Conservation (phyloP, 2,888 invertebrate species). For the Fabriciana adippe region DNA sequence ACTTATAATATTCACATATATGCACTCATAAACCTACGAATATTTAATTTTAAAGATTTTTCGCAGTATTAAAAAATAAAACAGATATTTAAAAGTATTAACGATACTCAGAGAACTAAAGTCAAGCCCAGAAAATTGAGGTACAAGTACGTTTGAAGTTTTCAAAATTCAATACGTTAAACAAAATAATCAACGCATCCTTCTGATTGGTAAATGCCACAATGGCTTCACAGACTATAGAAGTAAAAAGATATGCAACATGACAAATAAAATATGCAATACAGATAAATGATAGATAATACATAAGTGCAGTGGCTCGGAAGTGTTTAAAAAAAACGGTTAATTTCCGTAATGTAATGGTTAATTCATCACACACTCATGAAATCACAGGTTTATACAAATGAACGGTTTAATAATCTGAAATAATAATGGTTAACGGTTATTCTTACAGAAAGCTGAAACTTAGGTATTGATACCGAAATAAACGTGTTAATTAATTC, state of each 20-base stretch:
- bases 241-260: conserved; percentile 1
- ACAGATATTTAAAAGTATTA: conserved; percentile 14
- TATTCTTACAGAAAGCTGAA: too few species aligned
- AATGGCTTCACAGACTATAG: background rate
- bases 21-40: conserved; percentile 18
- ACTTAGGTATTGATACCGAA: too few species aligned
- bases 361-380: too few species aligned
- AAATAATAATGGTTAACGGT: too few species aligned
- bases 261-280: conserved; percentile 7
- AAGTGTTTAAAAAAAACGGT: too few species aligned
- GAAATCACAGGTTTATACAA: too few species aligned
- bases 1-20: conserved; percentile 20
- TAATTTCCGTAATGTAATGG: too few species aligned
- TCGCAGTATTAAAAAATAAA: conserved; percentile 7
- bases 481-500: too few species aligned
- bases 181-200: conserved; percentile 35
- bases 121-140: conserved; percentile 7
- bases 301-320: too few species aligned
- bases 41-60: background rate
- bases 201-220: conserved; percentile 34
- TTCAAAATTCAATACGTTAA: conserved; percentile 43
- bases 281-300: too few species aligned
- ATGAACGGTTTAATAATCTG: too few species aligned
- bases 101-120: conserved; percentile 15
- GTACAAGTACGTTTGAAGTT: conserved; percentile 40